These are phyloP conservation scores for Liolophura sinensis DNA, from an alignment of 1,140 invertebrate species.

Conservation along the genomic window DNA sequence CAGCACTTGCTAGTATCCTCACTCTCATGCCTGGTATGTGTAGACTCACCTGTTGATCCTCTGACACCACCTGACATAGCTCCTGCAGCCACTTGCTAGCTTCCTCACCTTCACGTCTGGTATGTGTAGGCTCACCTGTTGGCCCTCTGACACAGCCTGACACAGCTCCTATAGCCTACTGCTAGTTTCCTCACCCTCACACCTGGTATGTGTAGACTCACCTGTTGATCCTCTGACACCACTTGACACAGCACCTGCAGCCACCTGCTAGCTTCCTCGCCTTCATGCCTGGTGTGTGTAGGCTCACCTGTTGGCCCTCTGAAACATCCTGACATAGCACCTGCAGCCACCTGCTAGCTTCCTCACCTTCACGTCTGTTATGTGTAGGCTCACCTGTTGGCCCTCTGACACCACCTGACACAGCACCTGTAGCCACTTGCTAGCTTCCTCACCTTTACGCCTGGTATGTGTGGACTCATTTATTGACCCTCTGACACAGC, in stretches of 20 bases:
- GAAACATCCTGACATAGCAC: conserved; percentile 71
- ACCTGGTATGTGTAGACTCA: too few relatives aligned
- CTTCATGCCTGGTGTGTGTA: too few relatives aligned
- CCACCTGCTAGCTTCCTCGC: conserved; percentile 84
- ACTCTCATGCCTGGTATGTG: too few relatives aligned
- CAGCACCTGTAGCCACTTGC: conserved; percentile 82
- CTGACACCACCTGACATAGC: conserved; percentile 70
- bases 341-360: conserved; percentile 84
- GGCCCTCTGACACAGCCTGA: too few relatives aligned
- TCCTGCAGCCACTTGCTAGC: conserved; percentile 85
- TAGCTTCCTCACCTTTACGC: conserved; percentile 81
- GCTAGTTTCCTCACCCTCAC: too few relatives aligned
- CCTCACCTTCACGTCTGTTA: too few relatives aligned
- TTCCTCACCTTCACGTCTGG: too few relatives aligned
- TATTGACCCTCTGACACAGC: too few relatives aligned
- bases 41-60: conserved; percentile 46
- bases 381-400: conserved; percentile 41
- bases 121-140: too few relatives aligned
- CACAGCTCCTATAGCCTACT: too few relatives aligned
- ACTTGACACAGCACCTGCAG: conserved; percentile 78
- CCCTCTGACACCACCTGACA: conserved; percentile 67
- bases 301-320: conserved; percentile 47
- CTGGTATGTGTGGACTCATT: too few relatives aligned
- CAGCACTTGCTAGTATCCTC: too few relatives aligned
- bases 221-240: conserved; percentile 51